These are phyloP conservation scores for Albula goreensis DNA, from an alignment of 2,113 vertebrate genomes.

Conservation along the genomic window DNA sequence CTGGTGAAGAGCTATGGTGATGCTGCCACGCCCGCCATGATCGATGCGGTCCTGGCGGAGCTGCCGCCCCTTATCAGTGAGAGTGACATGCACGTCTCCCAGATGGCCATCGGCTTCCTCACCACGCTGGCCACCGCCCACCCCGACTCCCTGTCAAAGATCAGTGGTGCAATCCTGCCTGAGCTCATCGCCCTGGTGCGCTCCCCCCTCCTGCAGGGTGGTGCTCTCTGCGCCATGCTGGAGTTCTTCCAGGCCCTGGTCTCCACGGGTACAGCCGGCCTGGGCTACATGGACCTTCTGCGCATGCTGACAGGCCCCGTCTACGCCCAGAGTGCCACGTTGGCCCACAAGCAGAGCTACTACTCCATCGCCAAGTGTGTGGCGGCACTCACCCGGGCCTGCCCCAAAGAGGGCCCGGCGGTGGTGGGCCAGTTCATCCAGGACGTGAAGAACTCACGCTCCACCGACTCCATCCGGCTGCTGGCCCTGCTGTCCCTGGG, in stretches of 20 bases:
- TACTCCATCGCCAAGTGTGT: constrained; percentile 99
- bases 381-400: constrained; percentile 92
- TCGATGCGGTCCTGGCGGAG: constrained; percentile 95
- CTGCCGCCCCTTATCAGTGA: constrained; percentile 96
- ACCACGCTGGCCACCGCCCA: constrained; percentile 94
- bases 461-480: constrained; percentile 95
- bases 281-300: constrained; percentile 97
- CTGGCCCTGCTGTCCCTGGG: constrained; percentile 93
- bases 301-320: constrained; percentile 96
- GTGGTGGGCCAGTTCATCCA: constrained; percentile 98
- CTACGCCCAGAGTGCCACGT: constrained; percentile 89
- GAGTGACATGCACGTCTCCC: constrained; percentile 98
- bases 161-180: constrained; percentile 90
- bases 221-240: constrained; percentile 95
- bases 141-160: constrained; percentile 92
- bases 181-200: constrained; percentile 93
- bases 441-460: constrained; percentile 97
- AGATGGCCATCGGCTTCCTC: constrained; percentile 98
- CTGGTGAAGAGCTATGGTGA: constrained; percentile 96
- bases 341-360: constrained; percentile 98
- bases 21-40: constrained; percentile 91
- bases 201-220: constrained; percentile 93
- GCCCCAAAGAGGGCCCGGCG: constrained; percentile 91
- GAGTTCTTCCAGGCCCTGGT: constrained; percentile 98
- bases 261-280: constrained; percentile 83